Evolutionary conservation across 2,113 vertebrate genomes (phyloP).

Genomic region (Chlorocebus sabaeus): DNA sequence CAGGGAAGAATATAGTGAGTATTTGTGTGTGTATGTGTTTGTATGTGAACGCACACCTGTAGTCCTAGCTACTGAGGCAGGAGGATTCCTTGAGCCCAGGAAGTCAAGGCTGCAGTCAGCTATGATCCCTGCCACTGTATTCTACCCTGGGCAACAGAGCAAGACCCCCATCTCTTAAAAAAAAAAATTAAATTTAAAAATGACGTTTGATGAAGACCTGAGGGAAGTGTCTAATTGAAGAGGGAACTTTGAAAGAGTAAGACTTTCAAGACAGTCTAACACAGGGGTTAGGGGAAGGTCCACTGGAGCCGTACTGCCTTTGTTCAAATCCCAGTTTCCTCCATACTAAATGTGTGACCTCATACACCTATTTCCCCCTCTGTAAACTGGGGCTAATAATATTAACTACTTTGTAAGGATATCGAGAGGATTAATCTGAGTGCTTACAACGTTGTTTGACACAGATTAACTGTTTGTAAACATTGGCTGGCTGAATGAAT

Average conservation of each 20-base stretch:
- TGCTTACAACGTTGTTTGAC: background rate
- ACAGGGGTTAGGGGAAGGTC: background rate
- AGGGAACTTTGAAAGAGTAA: slow-evolving; percentile 2
- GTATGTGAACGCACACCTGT: background rate
- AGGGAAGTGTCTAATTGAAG: background rate
- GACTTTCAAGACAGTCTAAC: background rate
- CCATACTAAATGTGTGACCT: background rate
- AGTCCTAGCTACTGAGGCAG: background rate
- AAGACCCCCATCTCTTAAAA: background rate
- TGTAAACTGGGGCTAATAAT: background rate
- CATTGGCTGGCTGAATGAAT: background rate
- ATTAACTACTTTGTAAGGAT: background rate
- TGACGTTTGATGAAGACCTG: background rate
- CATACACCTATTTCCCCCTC: background rate
- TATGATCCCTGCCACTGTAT: background rate
- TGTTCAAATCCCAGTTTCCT: background rate
- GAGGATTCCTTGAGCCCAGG: background rate
- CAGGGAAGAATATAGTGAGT: background rate
- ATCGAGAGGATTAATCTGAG: background rate
- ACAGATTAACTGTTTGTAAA: slow-evolving; percentile 19
- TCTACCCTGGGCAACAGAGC: background rate
- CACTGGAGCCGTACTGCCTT: background rate
- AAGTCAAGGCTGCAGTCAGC: background rate
- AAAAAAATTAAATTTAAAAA: background rate
- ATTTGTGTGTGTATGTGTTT: background rate